Base-by-base conservation (phyloP, 2,888 invertebrate species). In the Noctuana brunneofusca region DNA sequence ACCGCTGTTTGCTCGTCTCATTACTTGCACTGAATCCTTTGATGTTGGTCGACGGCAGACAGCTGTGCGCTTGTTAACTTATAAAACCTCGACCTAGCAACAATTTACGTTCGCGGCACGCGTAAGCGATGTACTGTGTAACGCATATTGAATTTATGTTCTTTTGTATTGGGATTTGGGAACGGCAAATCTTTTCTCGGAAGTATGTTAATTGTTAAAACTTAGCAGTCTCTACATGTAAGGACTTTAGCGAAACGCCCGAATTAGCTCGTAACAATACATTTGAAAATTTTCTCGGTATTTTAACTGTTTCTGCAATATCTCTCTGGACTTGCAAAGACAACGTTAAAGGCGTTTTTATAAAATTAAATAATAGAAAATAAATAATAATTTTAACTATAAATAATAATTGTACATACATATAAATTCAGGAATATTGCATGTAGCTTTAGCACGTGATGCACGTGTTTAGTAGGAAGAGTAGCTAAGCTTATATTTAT, bases 21-120 rank as follows among this genome's bases (percentile, higher is more conserved):
- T 79, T 72, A 76, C 80, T 79, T 79, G 74, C 64, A 71, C 72
- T 75, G 70, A 66, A 68, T 71, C 70, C 73, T 82, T 81, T 80
- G 78, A 82, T 79, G 78, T 77, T 70, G 72, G 69, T 54, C 69
- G 70, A 71, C 65, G 67, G 69, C 78, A 80, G 81, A 84, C 86
- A 83, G 80, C 79, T 78, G 75, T 69, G 68, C 77, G 78, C 80
- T 82, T 81, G 79, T 81, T 81, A 81, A 72, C 68, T 67, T 69
- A 78, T 75, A 78, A 81, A 83, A 81, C 79, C 75, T 79, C 77
- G 43, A 81, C 79, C 75, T 79, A 76, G 43, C 76, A 80, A 73
- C 79, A 80, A 86, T 89, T 87, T 81, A 81, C 70, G 80, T 84
- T 84, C 87, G 67, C 69, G 69, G 77, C 86, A 86, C 87, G 85